phyloP scores from a whole-genome alignment of 2,113 vertebrate genomes.

The Lophius piscatorius region DNA sequence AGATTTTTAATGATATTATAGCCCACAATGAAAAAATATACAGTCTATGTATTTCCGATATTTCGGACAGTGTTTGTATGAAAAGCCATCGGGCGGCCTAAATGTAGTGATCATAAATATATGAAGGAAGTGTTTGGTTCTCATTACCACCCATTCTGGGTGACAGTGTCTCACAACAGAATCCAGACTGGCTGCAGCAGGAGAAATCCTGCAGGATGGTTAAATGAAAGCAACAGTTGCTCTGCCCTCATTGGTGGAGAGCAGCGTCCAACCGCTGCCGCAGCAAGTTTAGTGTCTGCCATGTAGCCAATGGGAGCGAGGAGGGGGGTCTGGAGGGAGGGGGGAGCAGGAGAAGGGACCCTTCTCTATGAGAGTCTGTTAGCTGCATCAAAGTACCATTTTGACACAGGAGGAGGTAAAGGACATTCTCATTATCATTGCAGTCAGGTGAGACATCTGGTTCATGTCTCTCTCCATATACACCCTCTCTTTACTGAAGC shows the following conservation, averaged over 20 bases:
- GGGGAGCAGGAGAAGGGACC: neutral
- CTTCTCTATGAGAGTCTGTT: neutral
- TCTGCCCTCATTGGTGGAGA: conserved; percentile 52
- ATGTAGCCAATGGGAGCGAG: conserved; percentile 42
- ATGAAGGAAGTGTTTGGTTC: neutral
- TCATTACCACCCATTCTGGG: neutral
- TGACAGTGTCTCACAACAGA: neutral
- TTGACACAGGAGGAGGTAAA: neutral
- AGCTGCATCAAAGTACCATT: conserved; percentile 13
- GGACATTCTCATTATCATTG: neutral
- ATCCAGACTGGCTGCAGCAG: conserved; percentile 29
- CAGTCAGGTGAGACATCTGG: neutral
- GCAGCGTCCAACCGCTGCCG: conserved; percentile 20
- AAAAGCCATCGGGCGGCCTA: neutral
- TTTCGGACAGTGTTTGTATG: neutral
- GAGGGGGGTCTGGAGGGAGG: neutral
- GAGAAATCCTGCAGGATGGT: conserved; percentile 8
- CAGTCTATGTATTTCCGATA: neutral
- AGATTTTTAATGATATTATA: neutral
- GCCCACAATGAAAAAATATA: neutral
- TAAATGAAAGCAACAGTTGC: conserved; percentile 68
- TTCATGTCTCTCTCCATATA: neutral
- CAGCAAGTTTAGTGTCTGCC: conserved; percentile 5
- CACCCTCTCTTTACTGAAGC: neutral
- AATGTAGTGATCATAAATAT: no score